phyloP scores from a whole-genome alignment of 2,797 vertebrate genomes.

The Lacerta viridis region DNA sequence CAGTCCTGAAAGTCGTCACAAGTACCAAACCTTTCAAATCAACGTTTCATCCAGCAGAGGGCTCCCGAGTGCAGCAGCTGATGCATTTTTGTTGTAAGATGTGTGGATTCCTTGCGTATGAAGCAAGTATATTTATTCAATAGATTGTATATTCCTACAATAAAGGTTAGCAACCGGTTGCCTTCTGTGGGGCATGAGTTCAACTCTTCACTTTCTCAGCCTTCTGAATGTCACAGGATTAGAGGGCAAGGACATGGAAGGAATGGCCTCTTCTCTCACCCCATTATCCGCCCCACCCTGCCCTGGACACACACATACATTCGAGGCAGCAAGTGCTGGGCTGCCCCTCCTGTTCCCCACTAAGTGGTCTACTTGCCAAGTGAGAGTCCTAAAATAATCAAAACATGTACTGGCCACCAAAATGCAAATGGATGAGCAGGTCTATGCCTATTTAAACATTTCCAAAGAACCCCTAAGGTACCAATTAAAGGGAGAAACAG shows the following conservation, averaged over 20 bases:
- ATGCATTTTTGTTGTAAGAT: neutral
- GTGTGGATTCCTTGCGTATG: neutral
- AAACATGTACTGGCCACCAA: neutral
- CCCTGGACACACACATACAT: too few relatives aligned
- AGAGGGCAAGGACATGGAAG: neutral
- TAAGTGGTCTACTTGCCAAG: neutral
- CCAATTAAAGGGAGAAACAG: neutral
- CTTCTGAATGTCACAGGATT: neutral
- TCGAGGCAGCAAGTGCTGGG: neutral
- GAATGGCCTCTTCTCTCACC: neutral
- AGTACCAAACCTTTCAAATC: neutral
- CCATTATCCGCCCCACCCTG: too few relatives aligned
- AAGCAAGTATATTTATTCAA: neutral
- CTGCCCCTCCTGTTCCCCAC: neutral
- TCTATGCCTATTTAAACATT: neutral
- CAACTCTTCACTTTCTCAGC: neutral
- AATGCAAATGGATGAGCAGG: neutral
- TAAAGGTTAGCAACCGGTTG: neutral
- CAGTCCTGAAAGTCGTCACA: neutral
- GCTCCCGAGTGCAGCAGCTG: neutral
- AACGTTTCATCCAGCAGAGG: constrained; percentile 23
- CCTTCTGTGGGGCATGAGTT: neutral
- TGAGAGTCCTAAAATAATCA: neutral
- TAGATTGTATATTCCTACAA: neutral
- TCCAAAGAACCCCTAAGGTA: neutral